These are phyloP conservation scores for Gambusia holbrooki DNA, from an alignment of 2,113 vertebrate species.

Conservation along the genomic window DNA sequence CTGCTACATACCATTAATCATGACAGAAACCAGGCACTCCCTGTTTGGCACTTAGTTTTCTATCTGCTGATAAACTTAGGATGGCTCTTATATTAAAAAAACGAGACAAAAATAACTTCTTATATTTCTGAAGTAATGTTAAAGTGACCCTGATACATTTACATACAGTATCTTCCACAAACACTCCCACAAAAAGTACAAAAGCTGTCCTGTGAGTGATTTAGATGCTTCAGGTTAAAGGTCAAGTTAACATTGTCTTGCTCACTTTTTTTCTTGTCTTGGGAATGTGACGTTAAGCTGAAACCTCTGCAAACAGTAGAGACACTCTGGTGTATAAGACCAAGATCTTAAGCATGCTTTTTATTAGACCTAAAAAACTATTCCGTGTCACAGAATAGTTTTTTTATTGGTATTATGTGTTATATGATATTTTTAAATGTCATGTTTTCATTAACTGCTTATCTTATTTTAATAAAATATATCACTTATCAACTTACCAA, in stretches of 20 bases:
- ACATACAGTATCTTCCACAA: not conserved
- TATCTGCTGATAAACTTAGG: not conserved
- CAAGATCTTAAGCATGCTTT: no score
- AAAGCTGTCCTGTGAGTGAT: slow-evolving; percentile 2
- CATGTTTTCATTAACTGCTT: no score
- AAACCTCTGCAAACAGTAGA: no score
- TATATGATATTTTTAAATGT: no score
- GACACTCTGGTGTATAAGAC: no score
- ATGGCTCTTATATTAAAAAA: not conserved
- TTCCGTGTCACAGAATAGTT: no score
- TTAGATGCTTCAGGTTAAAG: slow-evolving; percentile 26
- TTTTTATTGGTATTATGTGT: no score
- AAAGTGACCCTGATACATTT: not conserved
- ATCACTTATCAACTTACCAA: no score
- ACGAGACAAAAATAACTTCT: not conserved
- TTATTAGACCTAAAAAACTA: no score
- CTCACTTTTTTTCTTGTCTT: no score
- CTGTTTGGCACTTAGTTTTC: slow-evolving; percentile 17
- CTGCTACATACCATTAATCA: slow-evolving; percentile 23
- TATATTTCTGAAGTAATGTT: not conserved
- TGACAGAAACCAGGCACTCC: slow-evolving; percentile 19
- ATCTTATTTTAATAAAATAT: no score
- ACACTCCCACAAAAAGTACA: not conserved
- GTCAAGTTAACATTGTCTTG: slow-evolving; percentile 20
- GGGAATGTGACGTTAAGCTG: no score